Base-by-base conservation (phyloP, 2,888 invertebrate genomes). In the Archips crataeganus region DNA sequence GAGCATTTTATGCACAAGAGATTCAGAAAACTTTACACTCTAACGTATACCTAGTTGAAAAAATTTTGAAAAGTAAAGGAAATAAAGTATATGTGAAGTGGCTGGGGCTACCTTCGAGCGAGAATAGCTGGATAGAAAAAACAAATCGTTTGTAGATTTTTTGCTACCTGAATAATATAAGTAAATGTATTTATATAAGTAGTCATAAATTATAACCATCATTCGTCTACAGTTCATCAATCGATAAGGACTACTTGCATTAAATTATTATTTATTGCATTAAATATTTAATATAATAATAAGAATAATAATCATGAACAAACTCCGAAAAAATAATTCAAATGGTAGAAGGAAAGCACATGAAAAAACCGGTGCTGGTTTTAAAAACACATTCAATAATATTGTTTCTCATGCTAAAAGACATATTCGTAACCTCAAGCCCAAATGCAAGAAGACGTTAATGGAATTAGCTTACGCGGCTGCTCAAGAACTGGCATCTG, bases 1-100 rank as follows among this genome's bases (percentile, higher is more conserved):
- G 83, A 47, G 77, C 78, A n/a, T 85, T 85, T 76, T 85, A 84
- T 76, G 79, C 79, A 74, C 60, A 78, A 63, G 83, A 85, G 79
- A 63, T 85, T 10, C 78, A 77, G 69, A 80, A 80, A 77, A 81
- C 78, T 9, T 78, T 78, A 74, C 70, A 82, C 79, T 78, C 81
- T 1, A 75, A 84, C 63, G 71, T 82, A 10, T 85, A 82, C 76
- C 68, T 85, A 45, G 76, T 87, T 23, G 82, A 84, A 77, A 85
- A 82, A 76, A 61, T 72, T n/a, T 51, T 72, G 39, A 69, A 60
- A 60, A 59, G 57, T 32, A 67, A 57, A 11, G 59, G 34, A 4
- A 59, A 59, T 11, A 32, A 34, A 59, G 59, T 59, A 59, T 59
- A 34, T 34, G 59, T 59, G 34, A 59, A 59, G 8, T 67, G 67